phyloP scores from a whole-genome alignment of 2,113 vertebrate genomes.

The Triplophysa siluroides region DNA sequence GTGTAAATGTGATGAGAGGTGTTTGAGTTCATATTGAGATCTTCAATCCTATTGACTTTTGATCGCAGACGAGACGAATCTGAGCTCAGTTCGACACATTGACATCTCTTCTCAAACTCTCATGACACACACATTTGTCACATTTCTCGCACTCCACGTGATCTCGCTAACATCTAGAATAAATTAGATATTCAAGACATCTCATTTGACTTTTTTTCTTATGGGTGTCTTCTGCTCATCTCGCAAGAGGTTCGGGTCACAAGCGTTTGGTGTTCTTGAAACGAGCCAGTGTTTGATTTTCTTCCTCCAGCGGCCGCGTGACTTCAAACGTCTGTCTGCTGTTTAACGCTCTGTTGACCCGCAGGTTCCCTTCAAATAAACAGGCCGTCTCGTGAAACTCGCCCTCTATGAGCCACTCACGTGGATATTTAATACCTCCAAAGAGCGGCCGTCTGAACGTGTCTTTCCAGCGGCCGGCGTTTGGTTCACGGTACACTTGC shows the following conservation, averaged over 20 bases:
- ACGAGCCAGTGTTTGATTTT: conserved; percentile 70
- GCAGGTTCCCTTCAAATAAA: conserved; percentile 76
- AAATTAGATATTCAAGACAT: too few relatives aligned
- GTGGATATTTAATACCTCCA: conserved; percentile 27
- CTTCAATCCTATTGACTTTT: too few relatives aligned
- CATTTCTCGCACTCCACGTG: too few relatives aligned
- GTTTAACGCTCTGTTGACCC: conserved; percentile 70
- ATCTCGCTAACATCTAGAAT: too few relatives aligned
- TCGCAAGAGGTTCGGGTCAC: not conserved
- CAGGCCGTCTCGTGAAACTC: conserved; percentile 45
- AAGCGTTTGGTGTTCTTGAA: conserved; percentile 56
- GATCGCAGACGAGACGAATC: too few relatives aligned
- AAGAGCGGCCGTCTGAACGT: not conserved
- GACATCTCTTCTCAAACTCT: too few relatives aligned
- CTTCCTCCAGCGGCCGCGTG: conserved; percentile 67
- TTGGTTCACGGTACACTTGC: conserved; percentile 8
- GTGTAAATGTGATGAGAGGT: too few relatives aligned
- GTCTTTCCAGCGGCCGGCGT: not conserved
- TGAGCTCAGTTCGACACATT: too few relatives aligned
- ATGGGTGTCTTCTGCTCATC: not conserved
- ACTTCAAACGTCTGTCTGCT: conserved; percentile 73
- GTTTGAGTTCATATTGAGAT: too few relatives aligned
- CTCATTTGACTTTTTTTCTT: too few relatives aligned
- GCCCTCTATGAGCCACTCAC: conserved; percentile 2
- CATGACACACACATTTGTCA: too few relatives aligned